These are phyloP conservation scores for Drosophila nigromelanica DNA, from an alignment of 1,140 invertebrate species.

Conservation along the genomic window DNA sequence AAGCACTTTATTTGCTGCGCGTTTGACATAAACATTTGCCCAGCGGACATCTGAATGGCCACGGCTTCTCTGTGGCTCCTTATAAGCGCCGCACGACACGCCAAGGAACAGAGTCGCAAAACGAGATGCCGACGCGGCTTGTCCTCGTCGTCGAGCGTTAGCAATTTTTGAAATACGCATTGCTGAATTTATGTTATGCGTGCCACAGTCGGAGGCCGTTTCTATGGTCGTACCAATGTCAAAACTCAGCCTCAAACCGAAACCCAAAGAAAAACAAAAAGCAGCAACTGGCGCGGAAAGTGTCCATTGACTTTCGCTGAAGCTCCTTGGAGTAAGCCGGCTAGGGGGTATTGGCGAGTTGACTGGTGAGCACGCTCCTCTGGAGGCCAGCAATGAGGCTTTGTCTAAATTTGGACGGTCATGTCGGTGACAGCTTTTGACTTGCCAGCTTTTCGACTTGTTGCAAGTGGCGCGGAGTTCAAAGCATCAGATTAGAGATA, in stretches of 20 bases:
- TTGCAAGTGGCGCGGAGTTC: slow-evolving; percentile 73
- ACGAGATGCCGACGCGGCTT: slow-evolving; percentile 28
- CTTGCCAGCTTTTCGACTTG: slow-evolving; percentile 68
- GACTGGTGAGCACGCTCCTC: slow-evolving; percentile 46
- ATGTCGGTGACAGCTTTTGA: slow-evolving; percentile 77
- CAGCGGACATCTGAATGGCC: slow-evolving; percentile 79
- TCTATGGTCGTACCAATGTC: slow-evolving; percentile 49
- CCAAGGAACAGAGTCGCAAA: slow-evolving; percentile 45
- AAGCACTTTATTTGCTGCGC: slow-evolving; percentile 80
- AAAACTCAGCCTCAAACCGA: slow-evolving; percentile 41
- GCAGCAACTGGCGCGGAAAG: slow-evolving; percentile 53
- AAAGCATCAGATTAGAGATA: slow-evolving; percentile 78
- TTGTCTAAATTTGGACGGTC: slow-evolving; percentile 80
- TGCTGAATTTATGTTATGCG: slow-evolving; percentile 80
- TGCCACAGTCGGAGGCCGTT: slow-evolving; percentile 53
- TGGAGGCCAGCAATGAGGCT: slow-evolving; percentile 72
- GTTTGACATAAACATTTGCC: slow-evolving; percentile 82
- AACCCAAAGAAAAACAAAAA: slow-evolving; percentile 35
- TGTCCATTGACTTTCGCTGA: slow-evolving; percentile 77
- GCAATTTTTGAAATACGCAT: slow-evolving; percentile 81
- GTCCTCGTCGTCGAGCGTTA: slow-evolving; percentile 57
- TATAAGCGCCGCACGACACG: slow-evolving; percentile 72
- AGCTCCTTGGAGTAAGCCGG: slow-evolving; percentile 19
- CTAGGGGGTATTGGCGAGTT: slow-evolving; percentile 4
- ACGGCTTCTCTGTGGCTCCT: slow-evolving; percentile 75